Base-by-base conservation (phyloP, 2,888 invertebrate genomes). In the Lasioglossum pauxillum region DNA sequence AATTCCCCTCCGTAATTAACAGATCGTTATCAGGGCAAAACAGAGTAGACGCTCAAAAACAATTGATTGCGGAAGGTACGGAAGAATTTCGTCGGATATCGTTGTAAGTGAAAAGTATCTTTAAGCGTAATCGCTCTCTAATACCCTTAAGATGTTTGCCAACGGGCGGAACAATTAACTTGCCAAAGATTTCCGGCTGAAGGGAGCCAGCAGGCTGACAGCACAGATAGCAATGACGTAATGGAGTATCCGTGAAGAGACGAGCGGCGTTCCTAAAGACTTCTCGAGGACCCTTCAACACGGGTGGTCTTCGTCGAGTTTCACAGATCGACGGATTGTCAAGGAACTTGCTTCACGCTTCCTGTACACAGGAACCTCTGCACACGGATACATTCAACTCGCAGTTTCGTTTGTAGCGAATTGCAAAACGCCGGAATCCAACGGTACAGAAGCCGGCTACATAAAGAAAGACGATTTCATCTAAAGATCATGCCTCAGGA, bases 311-410 rank as follows among this genome's bases (percentile, higher is more conserved):
- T 72, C 64, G 53, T n/a, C 44, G 80, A 78, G 72, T 84, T 77
- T 87, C 80, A 41, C 80, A 80, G 87, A 83, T 85, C 87, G 77
- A 75, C 75, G 46, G 64, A 75, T 89, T 60, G 85, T 90, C 85
- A 74, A 85, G 82, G 82, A 82, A 85, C 75, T 78, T 76, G 72
- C 80, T 75, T 57, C 71, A 41, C 75, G 79, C 35, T 74, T 64
- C 80, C 76, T 72, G 53, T 53, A 67, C 57, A 84, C 57, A 79
- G 71, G 57, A 69, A 74, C 35, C 84, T 75, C 41, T 14, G 60
- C 69, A 49, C 85, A 19, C 35, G 41, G 49, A 57, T 41, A 23
- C 64, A n/a, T 53, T 74, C 64, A 35, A 44, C 57, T 38, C 49
- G 87, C 76, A 75, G 71, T 76, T 60, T 75, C 78, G 84, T 57